Evolutionary conservation across 1,140 invertebrate genomes (phyloP).

Genomic region (Neomicropteryx cornuta): DNA sequence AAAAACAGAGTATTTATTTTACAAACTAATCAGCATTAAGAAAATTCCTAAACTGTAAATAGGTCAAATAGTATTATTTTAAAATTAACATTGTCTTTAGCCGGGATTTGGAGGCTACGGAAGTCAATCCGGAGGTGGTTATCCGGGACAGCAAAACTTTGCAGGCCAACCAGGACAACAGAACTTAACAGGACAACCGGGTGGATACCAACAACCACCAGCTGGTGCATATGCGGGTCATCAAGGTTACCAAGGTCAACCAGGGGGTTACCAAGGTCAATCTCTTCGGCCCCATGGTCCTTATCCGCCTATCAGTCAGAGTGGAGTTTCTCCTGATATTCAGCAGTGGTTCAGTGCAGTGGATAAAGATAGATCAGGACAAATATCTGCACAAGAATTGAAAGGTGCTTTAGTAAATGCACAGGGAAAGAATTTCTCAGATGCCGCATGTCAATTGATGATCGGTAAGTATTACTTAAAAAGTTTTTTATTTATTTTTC

Average conservation of each 20-base stretch:
- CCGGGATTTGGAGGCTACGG: too few species aligned
- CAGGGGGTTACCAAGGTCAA: conserved; percentile 15
- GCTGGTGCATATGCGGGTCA: not conserved
- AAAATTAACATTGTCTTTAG: too few species aligned
- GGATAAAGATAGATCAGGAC: conserved; percentile 71
- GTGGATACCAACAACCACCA: too few species aligned
- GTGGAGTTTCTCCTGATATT: conserved; percentile 48
- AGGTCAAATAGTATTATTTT: too few species aligned
- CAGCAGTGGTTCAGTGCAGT: conserved; percentile 75
- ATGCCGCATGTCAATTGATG: conserved; percentile 79
- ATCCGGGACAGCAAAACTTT: too few species aligned
- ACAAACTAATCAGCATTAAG: too few species aligned
- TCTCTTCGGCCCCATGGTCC: conserved; percentile 29
- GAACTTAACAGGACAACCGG: too few species aligned
- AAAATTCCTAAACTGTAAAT: too few species aligned
- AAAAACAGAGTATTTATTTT: too few species aligned
- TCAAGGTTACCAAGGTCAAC: conserved; percentile 13
- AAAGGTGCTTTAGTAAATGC: conserved; percentile 75
- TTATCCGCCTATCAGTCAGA: conserved; percentile 28
- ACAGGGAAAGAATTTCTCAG: conserved; percentile 76
- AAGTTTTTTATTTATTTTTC: conserved; percentile 2
- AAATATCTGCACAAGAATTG: conserved; percentile 69
- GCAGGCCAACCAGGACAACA: too few species aligned
- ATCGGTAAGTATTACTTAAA: conserved; percentile 51
- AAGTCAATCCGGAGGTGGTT: too few species aligned